Evolutionary conservation across 2,797 vertebrate species (phyloP).

Genomic region (Dryobates pubescens): DNA sequence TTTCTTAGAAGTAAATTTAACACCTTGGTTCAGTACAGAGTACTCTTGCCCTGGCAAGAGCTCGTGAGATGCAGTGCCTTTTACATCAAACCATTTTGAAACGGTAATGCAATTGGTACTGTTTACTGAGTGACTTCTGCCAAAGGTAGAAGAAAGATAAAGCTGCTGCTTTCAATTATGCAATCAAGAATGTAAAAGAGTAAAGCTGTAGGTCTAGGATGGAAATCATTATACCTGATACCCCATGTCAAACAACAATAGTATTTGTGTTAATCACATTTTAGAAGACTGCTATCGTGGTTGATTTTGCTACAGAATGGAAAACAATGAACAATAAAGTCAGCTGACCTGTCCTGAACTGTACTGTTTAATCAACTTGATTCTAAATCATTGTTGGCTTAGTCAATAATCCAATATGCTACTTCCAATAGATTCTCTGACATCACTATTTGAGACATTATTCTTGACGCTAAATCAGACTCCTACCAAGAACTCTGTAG

Average conservation of each 20-base stretch:
- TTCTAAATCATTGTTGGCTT: neutral
- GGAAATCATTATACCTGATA: constrained; percentile 51
- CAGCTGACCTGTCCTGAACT: neutral
- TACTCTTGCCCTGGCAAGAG: neutral
- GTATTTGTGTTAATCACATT: constrained; percentile 38
- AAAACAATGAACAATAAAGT: constrained; percentile 20
- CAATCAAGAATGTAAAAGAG: constrained; percentile 34
- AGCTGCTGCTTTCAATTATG: constrained; percentile 64
- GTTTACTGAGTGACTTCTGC: constrained; percentile 25
- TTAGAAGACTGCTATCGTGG: neutral
- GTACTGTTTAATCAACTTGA: neutral
- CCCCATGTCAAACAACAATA: constrained; percentile 53
- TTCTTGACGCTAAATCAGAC: neutral
- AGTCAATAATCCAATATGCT: neutral
- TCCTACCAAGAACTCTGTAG: neutral
- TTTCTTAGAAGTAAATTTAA: neutral
- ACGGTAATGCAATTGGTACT: neutral
- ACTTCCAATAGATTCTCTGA: constrained; percentile 8
- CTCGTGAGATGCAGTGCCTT: neutral
- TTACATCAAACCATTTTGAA: neutral
- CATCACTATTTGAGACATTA: neutral
- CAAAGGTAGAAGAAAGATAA: constrained; percentile 39
- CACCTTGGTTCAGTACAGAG: neutral
- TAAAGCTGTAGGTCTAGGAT: neutral
- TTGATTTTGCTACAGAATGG: constrained; percentile 24